Conservation (phyloP, 2,113 vertebrate species). For the Carettochelys insculpta region DNA sequence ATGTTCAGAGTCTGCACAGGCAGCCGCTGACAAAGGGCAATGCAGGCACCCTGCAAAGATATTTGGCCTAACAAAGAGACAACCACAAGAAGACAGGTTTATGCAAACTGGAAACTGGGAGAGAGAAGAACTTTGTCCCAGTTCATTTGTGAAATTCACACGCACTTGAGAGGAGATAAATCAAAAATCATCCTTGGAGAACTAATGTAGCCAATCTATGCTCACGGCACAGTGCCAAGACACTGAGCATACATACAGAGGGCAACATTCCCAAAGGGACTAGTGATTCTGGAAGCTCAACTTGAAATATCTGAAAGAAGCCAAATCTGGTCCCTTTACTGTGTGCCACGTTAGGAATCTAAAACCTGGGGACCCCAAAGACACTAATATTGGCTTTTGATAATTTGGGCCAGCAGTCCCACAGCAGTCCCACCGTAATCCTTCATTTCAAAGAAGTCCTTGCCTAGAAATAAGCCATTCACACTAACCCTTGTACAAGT, state of each 20-base stretch:
- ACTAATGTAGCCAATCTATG: background rate
- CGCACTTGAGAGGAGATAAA: background rate
- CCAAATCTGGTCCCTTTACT: background rate
- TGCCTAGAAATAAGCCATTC: background rate
- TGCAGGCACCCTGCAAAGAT: background rate
- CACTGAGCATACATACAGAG: background rate
- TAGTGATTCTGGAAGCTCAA: background rate
- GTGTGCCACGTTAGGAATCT: background rate
- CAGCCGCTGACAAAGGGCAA: background rate
- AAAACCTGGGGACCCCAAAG: background rate
- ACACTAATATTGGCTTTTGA: background rate
- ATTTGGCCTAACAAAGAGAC: background rate
- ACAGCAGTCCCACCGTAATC: background rate
- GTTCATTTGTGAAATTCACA: background rate
- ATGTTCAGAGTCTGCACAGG: background rate
- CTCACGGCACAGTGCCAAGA: rapidly evolving
- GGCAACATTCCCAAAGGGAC: background rate
- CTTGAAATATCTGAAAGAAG: background rate
- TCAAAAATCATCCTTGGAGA: too few relatives aligned
- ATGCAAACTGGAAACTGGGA: background rate
- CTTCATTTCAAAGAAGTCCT: background rate
- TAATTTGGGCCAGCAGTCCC: background rate
- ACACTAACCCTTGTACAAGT: background rate
- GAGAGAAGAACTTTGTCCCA: background rate
- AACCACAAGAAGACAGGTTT: too few relatives aligned